Evolutionary conservation across 2,797 vertebrate genomes (phyloP), one percentile per base, ranked within the genome.

Genomic region (Lacerta bilineata): DNA sequence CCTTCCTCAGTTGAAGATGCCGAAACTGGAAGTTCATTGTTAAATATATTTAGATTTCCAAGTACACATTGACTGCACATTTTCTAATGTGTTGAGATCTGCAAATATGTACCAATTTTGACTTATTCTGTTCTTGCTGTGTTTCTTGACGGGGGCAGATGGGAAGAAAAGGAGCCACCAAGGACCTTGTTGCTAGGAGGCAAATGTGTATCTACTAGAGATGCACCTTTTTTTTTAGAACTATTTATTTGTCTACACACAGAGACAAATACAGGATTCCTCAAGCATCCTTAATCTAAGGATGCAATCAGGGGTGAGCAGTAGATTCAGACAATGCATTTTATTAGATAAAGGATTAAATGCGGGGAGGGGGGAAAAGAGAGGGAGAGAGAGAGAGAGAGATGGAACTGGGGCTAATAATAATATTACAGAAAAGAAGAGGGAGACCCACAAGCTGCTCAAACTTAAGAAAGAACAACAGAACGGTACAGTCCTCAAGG

Each of bases 401-500:
- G 43, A 8, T 18, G 25, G 39, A 83, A 46, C 27, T 61, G 15
- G 66, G 50, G 50, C 41, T 74, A 87, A 74, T 74, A 87, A 74
- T 74, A 81, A 81, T n/a, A 74, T 41, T 72, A 41, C 25, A 81
- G 27, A 74, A 72, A 50, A 64, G 25, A 33, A 13, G 50, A 66
- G 23, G 43, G 59, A n/a, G 13, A 17, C 9, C n/a, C 39, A 41
- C 15, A 68, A 83, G 68, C 64, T 69, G 13, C 15, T 88, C 59
- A 50, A 59, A 76, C 39, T 80, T 80, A 87, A 76, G 41, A 66
- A 87, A 50, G 80, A 87, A 87, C 80, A 87, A 76, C 76, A 61
- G 87, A 83, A 83, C 87, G 68, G 87, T 83, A 88, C 80, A 88
- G 87, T 77, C 87, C 87, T 83, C 41, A 88, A 88, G 80, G 87